Evolutionary conservation across 2,113 vertebrate genomes (phyloP).

Genomic region (Pterocles orientalis): DNA sequence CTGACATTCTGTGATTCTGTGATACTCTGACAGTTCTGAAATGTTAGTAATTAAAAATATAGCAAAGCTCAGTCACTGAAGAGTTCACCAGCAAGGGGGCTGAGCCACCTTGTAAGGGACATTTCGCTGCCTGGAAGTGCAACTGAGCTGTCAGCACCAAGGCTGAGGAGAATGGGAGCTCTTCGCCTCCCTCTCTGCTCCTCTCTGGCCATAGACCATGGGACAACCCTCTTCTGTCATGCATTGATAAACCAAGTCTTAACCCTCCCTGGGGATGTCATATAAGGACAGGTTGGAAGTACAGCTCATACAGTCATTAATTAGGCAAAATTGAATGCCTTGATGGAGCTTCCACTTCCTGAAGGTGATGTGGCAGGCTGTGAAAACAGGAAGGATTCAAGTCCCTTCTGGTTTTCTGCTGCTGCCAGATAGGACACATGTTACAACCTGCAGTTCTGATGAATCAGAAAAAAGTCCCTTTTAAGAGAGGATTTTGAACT

Average conservation of each 20-base stretch:
- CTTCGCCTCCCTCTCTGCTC: background rate
- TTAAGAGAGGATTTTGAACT: slow-evolving; percentile 1
- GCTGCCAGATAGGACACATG: background rate
- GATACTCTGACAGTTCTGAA: too few species aligned
- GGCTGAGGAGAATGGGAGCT: rapidly evolving
- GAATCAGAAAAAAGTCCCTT: background rate
- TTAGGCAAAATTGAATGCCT: rapidly evolving
- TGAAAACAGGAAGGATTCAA: background rate
- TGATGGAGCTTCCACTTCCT: background rate
- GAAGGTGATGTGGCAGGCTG: background rate
- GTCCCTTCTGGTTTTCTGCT: background rate
- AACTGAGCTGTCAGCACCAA: too few species aligned
- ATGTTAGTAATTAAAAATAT: too few species aligned
- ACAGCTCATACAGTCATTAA: background rate
- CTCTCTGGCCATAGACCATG: rapidly evolving
- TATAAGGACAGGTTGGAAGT: background rate
- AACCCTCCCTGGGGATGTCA: background rate
- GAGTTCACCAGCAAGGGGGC: too few species aligned
- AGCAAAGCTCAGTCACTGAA: too few species aligned
- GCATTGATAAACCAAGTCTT: background rate
- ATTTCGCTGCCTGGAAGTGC: too few species aligned
- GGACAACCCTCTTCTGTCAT: background rate
- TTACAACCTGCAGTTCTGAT: background rate
- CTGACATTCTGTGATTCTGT: too few species aligned
- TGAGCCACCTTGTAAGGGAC: too few species aligned